Percentiles rank a stretch among this genome's conserved stretches.
These are phyloP conservation scores for Lithosia quadra DNA, from an alignment of 2,888 invertebrate species.

Conservation along the genomic window DNA sequence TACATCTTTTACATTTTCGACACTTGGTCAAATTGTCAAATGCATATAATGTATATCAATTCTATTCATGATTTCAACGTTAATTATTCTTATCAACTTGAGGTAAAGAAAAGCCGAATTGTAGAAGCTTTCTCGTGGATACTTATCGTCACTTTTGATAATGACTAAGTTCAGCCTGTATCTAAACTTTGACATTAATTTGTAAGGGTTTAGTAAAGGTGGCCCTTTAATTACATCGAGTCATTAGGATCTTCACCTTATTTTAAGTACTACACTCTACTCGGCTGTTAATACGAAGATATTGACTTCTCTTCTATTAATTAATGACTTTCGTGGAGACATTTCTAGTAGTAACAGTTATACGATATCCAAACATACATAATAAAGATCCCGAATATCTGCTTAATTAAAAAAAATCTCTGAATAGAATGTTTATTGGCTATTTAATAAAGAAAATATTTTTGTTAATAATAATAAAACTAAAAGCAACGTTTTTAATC, in stretches of 20 bases:
- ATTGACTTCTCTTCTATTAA: background rate
- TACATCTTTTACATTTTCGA: no score
- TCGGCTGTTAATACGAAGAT: background rate
- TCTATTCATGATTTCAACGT: background rate
- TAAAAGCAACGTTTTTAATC: background rate
- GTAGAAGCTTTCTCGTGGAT: background rate
- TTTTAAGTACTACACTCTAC: slow-evolving; percentile 1
- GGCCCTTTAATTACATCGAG: background rate
- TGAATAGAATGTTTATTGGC: background rate
- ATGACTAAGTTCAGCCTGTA: background rate
- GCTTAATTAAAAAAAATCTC: background rate
- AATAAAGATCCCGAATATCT: background rate
- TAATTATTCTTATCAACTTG: background rate
- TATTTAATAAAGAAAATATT: background rate
- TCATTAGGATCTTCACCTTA: background rate
- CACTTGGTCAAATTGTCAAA: no score
- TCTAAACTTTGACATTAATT: background rate
- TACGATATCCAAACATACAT: background rate
- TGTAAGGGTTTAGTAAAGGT: slow-evolving; percentile 1
- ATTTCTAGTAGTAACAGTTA: no score
- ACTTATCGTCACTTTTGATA: slow-evolving; percentile 9
- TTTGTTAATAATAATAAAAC: no score
- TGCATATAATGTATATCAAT: no score
- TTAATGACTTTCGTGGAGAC: background rate
- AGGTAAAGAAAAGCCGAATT: background rate